These are phyloP conservation scores for Lytechinus pictus DNA, from an alignment of 35 echinoderm and acorn worm species.

Conservation along the genomic window DNA sequence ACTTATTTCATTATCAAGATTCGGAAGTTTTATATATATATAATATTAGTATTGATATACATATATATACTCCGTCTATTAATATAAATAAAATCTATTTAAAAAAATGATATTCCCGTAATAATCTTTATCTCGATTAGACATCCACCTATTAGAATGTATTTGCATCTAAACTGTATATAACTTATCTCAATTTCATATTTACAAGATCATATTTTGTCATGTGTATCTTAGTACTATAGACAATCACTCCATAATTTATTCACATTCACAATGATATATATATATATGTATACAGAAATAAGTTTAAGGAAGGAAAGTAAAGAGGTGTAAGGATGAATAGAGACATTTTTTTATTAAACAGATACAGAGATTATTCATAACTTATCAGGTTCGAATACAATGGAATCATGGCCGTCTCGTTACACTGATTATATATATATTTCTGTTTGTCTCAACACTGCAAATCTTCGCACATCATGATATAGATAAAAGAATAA, in stretches of 20 bases:
- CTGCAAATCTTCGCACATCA: not conserved
- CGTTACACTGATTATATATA: not conserved
- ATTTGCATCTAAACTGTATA: not conserved
- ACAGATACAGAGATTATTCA: not conserved
- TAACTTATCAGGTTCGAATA: not conserved
- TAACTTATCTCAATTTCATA: not conserved
- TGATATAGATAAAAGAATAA: not conserved
- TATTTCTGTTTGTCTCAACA: not conserved
- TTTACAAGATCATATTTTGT: not conserved
- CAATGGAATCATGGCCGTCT: not conserved
- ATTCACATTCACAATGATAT: conserved; percentile 4
- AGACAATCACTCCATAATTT: conserved; percentile 46
- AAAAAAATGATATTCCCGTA: not conserved
- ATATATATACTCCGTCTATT: conserved; percentile 16
- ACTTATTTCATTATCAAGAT: not conserved
- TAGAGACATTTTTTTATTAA: not conserved
- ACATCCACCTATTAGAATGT: not conserved
- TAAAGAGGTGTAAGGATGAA: not conserved
- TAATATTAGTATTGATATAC: conserved; percentile 27
- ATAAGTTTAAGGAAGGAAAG: not conserved
- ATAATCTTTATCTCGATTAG: not conserved
- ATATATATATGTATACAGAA: conserved; percentile 4
- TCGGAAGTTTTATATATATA: not conserved
- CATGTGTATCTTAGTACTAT: conserved; percentile 31
- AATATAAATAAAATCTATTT: not conserved